These are phyloP conservation scores for Acrobasis repandana DNA, from an alignment of 2,888 invertebrate genomes.

Conservation along the genomic window DNA sequence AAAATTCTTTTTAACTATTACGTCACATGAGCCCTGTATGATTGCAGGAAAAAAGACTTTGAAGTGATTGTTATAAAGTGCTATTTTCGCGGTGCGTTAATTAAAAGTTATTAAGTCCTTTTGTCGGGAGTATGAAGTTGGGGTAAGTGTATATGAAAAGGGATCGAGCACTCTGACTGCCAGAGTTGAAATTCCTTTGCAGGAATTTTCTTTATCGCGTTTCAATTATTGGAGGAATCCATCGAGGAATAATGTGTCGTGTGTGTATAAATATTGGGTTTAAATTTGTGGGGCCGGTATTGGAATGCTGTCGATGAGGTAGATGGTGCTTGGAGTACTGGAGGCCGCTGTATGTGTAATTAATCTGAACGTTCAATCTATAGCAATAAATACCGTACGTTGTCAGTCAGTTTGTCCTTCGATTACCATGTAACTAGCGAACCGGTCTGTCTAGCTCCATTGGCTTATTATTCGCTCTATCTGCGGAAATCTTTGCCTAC, in stretches of 20 bases:
- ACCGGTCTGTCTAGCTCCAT: constrained; percentile 56
- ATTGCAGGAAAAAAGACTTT: constrained; percentile 57
- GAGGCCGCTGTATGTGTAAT: constrained; percentile 59
- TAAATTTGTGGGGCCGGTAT: constrained; percentile 46
- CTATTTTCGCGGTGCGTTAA: constrained; percentile 53
- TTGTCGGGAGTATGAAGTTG: constrained; percentile 49
- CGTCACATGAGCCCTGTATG: constrained; percentile 48
- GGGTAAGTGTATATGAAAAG: constrained; percentile 49
- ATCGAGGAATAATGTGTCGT: constrained; percentile 60
- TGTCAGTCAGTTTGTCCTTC: constrained; percentile 70
- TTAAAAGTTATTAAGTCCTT: constrained; percentile 62
- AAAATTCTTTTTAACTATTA: constrained; percentile 57
- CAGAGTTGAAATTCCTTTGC: constrained; percentile 60
- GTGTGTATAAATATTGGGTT: constrained; percentile 52
- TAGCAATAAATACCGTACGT: constrained; percentile 69
- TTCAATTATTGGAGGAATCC: constrained; percentile 63
- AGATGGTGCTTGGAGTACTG: constrained; percentile 53
- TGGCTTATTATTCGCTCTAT: constrained; percentile 57
- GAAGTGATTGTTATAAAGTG: constrained; percentile 48
- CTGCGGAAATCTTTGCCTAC: constrained; percentile 47
- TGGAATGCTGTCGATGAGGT: constrained; percentile 68
- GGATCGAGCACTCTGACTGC: constrained; percentile 43
- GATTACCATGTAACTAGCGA: constrained; percentile 59
- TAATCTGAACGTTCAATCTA: constrained; percentile 71
- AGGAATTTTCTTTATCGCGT: constrained; percentile 55